A percentile compares a stretch with the other conserved stretches of the same genome.
phyloP scores from a whole-genome alignment of 2,888 invertebrate genomes.

The Embidobia sp. region DNA sequence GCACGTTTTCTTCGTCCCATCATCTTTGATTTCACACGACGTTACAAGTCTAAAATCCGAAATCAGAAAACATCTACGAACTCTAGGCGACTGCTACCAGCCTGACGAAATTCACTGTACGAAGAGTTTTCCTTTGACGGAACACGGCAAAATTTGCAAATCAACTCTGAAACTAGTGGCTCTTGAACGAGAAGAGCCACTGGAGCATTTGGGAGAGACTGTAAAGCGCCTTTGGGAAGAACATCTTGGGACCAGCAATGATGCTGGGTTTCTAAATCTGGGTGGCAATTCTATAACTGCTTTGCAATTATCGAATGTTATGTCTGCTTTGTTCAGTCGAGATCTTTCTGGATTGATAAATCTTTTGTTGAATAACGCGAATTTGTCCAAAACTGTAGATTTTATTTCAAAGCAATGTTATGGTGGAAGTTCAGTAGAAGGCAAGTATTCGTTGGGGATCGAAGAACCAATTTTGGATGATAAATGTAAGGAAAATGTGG shows the following conservation, averaged over 20 bases:
- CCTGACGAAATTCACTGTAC: conserved; percentile 87
- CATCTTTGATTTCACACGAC: too few relatives aligned
- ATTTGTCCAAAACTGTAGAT: conserved; percentile 78
- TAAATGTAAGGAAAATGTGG: background rate
- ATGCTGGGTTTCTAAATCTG: conserved; percentile 83
- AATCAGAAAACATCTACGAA: conserved; percentile 78
- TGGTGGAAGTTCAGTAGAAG: background rate
- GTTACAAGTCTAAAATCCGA: conserved; percentile 72
- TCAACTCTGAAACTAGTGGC: conserved; percentile 81
- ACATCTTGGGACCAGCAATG: conserved; percentile 69
- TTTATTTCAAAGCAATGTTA: conserved; percentile 68
- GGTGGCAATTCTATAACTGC: conserved; percentile 89
- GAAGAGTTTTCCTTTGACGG: conserved; percentile 84
- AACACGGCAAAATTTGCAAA: conserved; percentile 88
- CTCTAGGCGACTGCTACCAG: conserved; percentile 83
- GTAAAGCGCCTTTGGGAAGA: conserved; percentile 70
- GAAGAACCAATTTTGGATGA: background rate
- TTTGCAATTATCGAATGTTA: conserved; percentile 84
- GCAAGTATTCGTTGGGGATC: too few relatives aligned
- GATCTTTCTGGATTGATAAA: conserved; percentile 83
- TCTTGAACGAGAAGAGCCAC: conserved; percentile 74
- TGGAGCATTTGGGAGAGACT: conserved; percentile 62
- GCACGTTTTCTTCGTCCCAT: too few relatives aligned
- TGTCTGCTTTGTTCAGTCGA: conserved; percentile 81
- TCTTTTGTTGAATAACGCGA: conserved; percentile 82